Percentiles rank a stretch among this genome's conserved stretches.
Conservation (phyloP, 2,888 invertebrate genomes). For the Incurvaria masculella region DNA sequence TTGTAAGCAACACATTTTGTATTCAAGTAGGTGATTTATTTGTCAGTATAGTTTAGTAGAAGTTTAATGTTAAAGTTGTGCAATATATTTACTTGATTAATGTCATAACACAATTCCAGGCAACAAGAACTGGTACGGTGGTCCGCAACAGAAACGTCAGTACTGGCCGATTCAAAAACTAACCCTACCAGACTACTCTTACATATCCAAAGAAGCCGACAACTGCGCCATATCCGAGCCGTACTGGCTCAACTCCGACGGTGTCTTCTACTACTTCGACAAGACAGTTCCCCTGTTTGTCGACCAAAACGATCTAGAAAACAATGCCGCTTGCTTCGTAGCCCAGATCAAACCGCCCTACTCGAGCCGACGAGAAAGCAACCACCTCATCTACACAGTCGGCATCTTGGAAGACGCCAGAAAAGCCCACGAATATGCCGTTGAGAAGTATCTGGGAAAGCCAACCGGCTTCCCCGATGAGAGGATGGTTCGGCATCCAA, state of each 20-base stretch:
- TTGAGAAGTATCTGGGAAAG: conserved; percentile 55
- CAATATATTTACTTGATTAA: no score
- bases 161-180: conserved; percentile 61
- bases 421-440: conserved; percentile 58
- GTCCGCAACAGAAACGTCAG: conserved; percentile 56
- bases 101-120: no score
- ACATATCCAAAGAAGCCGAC: conserved; percentile 54
- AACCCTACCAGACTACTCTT: conserved; percentile 48
- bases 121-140: conserved; percentile 61
- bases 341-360: conserved; percentile 48
- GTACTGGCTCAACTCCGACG: conserved; percentile 66
- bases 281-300: conserved; percentile 63
- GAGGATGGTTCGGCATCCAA: conserved; percentile 54
- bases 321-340: conserved; percentile 50
- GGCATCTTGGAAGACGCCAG: conserved; percentile 58
- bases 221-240: conserved; percentile 59
- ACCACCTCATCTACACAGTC: conserved; percentile 55
- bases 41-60: no score
- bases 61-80: no score
- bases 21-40: no score
- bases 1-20: no score
- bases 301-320: conserved; percentile 54
- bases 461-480: conserved; percentile 56
- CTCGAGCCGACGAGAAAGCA: conserved; percentile 33
- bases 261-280: conserved; percentile 61